Conservation (phyloP, 2,113 vertebrate species). For the Tragelaphus scriptus region DNA sequence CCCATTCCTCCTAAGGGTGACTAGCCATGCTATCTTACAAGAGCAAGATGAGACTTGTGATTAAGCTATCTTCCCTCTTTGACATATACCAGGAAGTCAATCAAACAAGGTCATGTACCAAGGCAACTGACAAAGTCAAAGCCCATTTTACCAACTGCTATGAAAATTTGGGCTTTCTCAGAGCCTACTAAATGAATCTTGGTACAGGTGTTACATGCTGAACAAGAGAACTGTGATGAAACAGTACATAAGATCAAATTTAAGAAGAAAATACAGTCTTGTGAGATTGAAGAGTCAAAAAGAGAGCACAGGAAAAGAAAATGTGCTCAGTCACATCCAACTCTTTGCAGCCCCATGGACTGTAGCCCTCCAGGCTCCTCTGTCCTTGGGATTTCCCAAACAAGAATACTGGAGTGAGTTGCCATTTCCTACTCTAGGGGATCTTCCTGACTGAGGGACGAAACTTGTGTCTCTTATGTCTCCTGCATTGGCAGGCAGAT, state of each 20-base stretch:
- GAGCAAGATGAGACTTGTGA: background rate
- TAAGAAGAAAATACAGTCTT: background rate
- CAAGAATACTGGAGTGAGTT: background rate
- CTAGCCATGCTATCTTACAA: background rate
- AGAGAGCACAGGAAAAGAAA: background rate
- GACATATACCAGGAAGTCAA: background rate
- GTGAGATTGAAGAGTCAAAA: background rate
- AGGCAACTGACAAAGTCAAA: background rate
- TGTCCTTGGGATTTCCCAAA: background rate
- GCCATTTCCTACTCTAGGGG: background rate
- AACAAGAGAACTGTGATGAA: background rate
- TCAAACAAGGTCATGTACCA: background rate
- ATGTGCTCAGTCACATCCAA: background rate
- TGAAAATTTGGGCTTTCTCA: background rate
- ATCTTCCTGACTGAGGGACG: background rate
- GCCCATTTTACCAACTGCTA: background rate
- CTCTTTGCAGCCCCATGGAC: background rate
- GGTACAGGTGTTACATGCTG: background rate
- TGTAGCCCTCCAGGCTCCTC: background rate
- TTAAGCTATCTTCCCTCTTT: background rate
- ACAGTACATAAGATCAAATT: background rate
- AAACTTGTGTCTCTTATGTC: background rate
- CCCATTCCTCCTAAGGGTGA: background rate
- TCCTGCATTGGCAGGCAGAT: background rate
- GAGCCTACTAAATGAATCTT: background rate